A percentile compares a stretch with the other conserved stretches of the same genome.
Evolutionary conservation across 2,113 vertebrate genomes (phyloP).

Genomic region (Gadus chalcogrammus): DNA sequence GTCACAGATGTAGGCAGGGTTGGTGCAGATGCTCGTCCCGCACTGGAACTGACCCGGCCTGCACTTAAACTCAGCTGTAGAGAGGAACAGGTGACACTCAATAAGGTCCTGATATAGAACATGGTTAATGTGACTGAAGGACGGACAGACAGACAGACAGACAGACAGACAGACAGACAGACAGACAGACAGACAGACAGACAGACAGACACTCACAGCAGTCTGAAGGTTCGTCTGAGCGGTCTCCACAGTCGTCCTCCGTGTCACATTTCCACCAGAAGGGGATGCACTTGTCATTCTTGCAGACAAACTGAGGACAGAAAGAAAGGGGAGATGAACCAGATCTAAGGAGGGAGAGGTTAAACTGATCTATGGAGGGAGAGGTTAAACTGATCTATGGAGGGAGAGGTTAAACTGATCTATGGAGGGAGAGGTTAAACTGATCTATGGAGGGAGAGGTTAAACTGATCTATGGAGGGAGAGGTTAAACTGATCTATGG

Average conservation of each 20-base stretch:
- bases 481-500: no score
- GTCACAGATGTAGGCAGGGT: conserved; percentile 97
- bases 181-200: neutral
- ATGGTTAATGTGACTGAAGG: neutral
- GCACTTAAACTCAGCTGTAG: conserved; percentile 90
- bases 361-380: no score
- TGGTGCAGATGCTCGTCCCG: conserved; percentile 94
- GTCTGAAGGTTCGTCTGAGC: conserved; percentile 88
- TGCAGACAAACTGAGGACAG: conserved; percentile 87
- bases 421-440: no score
- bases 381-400: no score
- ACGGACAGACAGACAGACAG: neutral
- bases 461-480: no score
- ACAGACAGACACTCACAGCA: conserved; percentile 82
- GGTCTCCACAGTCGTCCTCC: conserved; percentile 94
- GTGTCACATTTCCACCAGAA: conserved; percentile 99
- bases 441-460: no score
- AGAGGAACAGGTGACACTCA: neutral
- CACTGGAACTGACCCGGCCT: conserved; percentile 96
- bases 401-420: no score
- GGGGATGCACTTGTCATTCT: conserved; percentile 99
- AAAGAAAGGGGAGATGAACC: neutral
- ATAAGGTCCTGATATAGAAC: neutral
- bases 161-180: no score
- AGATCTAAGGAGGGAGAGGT: no score